Base-by-base conservation (phyloP, 1,140 invertebrate genomes). In the Chelonus insularis region DNA sequence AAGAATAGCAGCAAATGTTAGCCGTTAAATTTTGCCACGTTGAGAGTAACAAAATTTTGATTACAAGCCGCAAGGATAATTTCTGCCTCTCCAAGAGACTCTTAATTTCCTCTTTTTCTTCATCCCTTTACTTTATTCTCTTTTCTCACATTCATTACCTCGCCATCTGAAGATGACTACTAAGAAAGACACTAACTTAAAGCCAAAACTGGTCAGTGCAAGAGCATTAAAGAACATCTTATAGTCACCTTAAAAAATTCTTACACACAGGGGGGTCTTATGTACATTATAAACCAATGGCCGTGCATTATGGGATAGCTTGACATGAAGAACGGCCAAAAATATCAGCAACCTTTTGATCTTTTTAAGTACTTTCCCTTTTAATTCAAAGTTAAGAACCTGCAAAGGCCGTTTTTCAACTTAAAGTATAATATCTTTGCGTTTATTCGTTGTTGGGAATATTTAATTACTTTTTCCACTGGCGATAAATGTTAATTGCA, bases 401-500 rank as follows among this genome's bases (percentile, higher is more conserved):
- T 36, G 2, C 6, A 1, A 9, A 55, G 16, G 20, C 3, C 34
- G 52, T 37, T 18, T 37, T 21, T 55, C 29, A 55, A 20, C 52
- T 12, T 34, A 18, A 37, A 11, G 14, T 12, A 55, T 55, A 55
- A 55, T 55, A 55, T 55, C 50, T 52, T 16, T 1, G 29, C 50
- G 50, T 52, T 34, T 52, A 55, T 55, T 34, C 11, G 11, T 34
- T 16, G 29, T 55, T 37, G 57, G 32, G 77, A 79, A 80, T 80
- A 80, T 81, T 81, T 81, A 81, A 81, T 81, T 81, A 81, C 78
- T 80, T 81, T 81, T 81, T 80, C 76, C 73, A 74, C 67, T 66
- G 70, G 74, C 72, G 73, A 81, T 81, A 80, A 80, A 81, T 81
- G 79, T 80, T 80, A 81, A 81, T 81, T 80, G 78, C 77, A 76